Base-by-base conservation (phyloP, 2,797 vertebrate species). In the Pangasius larnaudii region DNA sequence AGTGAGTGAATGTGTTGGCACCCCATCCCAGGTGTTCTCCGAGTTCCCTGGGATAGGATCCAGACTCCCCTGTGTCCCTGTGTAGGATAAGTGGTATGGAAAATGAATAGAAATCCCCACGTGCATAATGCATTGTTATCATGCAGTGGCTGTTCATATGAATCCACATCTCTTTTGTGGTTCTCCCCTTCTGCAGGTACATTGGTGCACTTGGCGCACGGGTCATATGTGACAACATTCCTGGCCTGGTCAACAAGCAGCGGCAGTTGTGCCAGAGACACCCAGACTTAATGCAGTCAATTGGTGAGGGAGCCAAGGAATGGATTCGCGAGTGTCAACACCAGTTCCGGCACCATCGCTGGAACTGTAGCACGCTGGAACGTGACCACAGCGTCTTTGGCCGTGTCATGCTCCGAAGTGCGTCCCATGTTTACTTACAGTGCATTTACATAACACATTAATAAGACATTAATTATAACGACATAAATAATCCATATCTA, bases 321-420 rank as follows among this genome's bases (percentile, higher is more conserved):
- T 99, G 98, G 98, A 99, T 99, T 93, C 95, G 93, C 16, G 98
- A 99, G 92, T 99, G 98, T 92, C 98, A 99, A 95, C 97, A 99
- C 93, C 98, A 99, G 94, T 99, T 99, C 95, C 96, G 96, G 90
- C 96, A 99, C 94, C 98, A 99, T 94, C 97, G 98, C 93, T 99
- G 98, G 98, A 99, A 99, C 95, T 99, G 98, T 96, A 99, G 97
- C 96, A 99, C 98, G 0, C 94, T 99, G 95, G 98, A 99, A 92
- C 96, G 98, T 30, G 98, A 99, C 94, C 98, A 98, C 96, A 98
- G 97, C 0, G 98, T 99, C 93, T 99, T 99, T 24, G 98, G 98
- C 90, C 96, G 98, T n/a, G 98, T 98, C 95, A 99, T 99, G 97
- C 96, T 98, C 89, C 93, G 97, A 96, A 99, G 98, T 99, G 96